These are phyloP conservation scores for Pyxicephalus adspersus DNA, from an alignment of 2,113 vertebrate genomes.

Conservation along the genomic window DNA sequence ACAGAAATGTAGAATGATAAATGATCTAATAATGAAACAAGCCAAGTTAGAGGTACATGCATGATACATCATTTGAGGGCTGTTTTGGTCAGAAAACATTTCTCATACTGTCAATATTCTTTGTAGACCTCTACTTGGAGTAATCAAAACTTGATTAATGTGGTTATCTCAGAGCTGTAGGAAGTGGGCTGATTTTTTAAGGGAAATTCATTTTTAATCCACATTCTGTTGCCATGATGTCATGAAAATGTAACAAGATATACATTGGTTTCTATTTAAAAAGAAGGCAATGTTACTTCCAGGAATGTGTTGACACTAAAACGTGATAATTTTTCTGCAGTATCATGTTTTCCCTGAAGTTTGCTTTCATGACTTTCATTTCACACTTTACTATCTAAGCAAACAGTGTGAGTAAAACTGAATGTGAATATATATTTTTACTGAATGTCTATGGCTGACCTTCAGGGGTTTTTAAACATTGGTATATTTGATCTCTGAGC, in stretches of 20 bases:
- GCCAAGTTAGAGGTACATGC: too few species aligned
- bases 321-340: not conserved
- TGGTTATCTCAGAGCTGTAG: too few species aligned
- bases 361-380: not conserved
- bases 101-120: too few species aligned
- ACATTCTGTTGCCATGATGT: not conserved
- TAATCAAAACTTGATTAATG: too few species aligned
- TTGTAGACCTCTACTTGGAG: too few species aligned
- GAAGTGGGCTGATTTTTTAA: too few species aligned
- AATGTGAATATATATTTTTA: not conserved
- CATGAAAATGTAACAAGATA: not conserved
- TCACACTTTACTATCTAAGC: slow-evolving; percentile 4
- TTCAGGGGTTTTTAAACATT: slow-evolving; percentile 15
- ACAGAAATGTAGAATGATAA: too few species aligned
- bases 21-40: too few species aligned
- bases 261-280: not conserved
- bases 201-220: not conserved
- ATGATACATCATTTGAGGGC: too few species aligned
- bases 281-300: not conserved
- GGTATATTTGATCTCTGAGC: slow-evolving; percentile 12
- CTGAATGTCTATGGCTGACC: not conserved
- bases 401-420: not conserved
- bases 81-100: too few species aligned
- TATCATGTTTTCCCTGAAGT: not conserved
- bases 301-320: not conserved